Evolutionary conservation across 2,797 vertebrate genomes (phyloP).

Genomic region (Menidia menidia): DNA sequence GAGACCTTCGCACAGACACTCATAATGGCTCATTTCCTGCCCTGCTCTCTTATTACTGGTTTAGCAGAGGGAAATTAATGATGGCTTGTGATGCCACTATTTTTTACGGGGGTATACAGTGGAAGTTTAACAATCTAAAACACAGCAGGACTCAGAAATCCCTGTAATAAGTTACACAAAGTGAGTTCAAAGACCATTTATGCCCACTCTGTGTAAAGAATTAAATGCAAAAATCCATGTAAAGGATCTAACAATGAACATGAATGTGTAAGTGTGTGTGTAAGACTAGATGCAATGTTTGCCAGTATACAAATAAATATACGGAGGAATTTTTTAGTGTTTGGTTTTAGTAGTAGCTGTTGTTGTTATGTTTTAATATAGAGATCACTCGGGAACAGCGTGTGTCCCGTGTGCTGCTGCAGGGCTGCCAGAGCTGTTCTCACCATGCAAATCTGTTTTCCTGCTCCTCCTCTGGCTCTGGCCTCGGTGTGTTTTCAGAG

Average conservation of each 20-base stretch:
- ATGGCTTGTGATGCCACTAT: conserved; percentile 41
- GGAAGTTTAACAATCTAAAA: conserved; percentile 1
- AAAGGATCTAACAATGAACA: not conserved
- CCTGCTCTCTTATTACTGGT: conserved; percentile 59
- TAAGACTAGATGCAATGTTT: not conserved
- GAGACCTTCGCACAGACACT: conserved; percentile 54
- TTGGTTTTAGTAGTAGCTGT: not conserved
- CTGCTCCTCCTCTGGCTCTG: conserved; percentile 62
- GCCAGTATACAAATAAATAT: not conserved
- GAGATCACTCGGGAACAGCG: conserved; percentile 52
- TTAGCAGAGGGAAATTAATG: conserved; percentile 50
- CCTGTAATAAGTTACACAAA: conserved; percentile 11
- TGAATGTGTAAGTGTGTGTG: not conserved
- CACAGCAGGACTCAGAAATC: conserved; percentile 15
- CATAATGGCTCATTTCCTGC: conserved; percentile 66
- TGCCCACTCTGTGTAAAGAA: not conserved
- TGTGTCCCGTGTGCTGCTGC: conserved; percentile 38
- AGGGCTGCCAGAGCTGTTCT: conserved; percentile 65
- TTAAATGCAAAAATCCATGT: not conserved
- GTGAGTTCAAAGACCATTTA: not conserved
- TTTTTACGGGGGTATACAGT: conserved; percentile 50
- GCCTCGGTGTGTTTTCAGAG: conserved; percentile 65
- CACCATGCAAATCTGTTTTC: conserved; percentile 73
- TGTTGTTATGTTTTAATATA: conserved; percentile 26
- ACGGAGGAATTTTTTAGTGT: no score